Evolutionary conservation across 1,140 invertebrate genomes (phyloP), one percentile per base, ranked within the genome.

Genomic region (Asobara japonica): DNA sequence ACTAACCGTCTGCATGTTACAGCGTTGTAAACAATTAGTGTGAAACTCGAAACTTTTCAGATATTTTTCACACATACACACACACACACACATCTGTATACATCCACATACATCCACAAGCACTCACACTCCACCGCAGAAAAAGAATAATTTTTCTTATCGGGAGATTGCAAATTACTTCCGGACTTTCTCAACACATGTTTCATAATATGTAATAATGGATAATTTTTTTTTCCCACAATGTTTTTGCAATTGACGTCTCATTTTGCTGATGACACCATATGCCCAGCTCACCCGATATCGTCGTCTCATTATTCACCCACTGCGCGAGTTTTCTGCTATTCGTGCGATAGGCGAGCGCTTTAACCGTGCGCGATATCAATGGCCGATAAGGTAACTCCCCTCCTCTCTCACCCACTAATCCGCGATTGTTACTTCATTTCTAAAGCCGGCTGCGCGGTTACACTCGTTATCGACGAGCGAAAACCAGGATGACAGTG

Each of bases 271-370:
- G 25, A 56, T 56, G 51, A 56, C 16, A 22, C 8, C 48, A 18
- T 29, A 10, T 60, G 31, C 1, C 30, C 16, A 31, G 8, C 69
- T 38, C 68, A 16, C 56, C 41, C 69, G 69, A 70, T 70, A 70
- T 70, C 36, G 48, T 70, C 69, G 36, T 20, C 36, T 10, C 20
- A 70, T 70, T 70, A 70, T 70, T 70, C 69, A 70, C 22, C 36
- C 51, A n/a, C n/a, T n/a, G n/a, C n/a, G n/a, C 22, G 5, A 18
- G 45, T 51, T 51, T 51, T 51, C 45, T 51, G 20, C 45, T 51
- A 18, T 2, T 13, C 10, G 51, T 18, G n/a, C 60, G 69, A 70
- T 70, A 69, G 31, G 10, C 51, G 36, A 8, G 2, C 25, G 3
- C 11, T 38, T 31, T 56, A 70, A 38, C 8, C 25, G 33, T 56